A percentile compares a stretch with the other conserved stretches of the same genome.
Evolutionary conservation across 1,140 invertebrate species (phyloP).

Genomic region (Sitophilus oryzae): DNA sequence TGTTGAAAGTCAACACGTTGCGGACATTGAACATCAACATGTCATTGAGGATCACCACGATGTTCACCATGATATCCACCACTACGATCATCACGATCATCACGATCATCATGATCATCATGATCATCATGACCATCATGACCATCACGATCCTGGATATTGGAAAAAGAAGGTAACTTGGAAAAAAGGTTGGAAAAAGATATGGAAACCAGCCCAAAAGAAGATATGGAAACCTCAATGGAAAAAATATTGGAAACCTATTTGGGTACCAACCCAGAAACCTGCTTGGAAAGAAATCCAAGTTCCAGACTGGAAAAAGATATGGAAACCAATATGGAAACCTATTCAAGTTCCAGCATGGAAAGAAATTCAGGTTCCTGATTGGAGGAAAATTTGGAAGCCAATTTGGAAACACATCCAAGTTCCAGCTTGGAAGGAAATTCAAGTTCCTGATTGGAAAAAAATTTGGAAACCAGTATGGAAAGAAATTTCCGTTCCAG

Average conservation of each 20-base stretch:
- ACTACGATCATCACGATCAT: conserved; percentile 15
- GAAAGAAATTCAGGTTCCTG: conserved; percentile 52
- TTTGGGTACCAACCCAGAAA: conserved; percentile 56
- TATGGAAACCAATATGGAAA: conserved; percentile 57
- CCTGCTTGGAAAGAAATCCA: conserved; percentile 59
- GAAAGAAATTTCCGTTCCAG: conserved; percentile 54
- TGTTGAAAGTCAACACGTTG: conserved; percentile 21
- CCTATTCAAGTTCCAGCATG: conserved; percentile 56
- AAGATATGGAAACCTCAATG: conserved; percentile 56
- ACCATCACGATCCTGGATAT: conserved; percentile 52
- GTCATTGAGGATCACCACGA: conserved; percentile 7
- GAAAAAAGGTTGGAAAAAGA: conserved; percentile 58
- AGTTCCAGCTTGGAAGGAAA: conserved; percentile 59
- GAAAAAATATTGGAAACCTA: conserved; percentile 57
- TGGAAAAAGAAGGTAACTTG: conserved; percentile 59
- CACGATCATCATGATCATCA: conserved; percentile 37
- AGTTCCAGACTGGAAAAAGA: conserved; percentile 53
- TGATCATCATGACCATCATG: conserved; percentile 40
- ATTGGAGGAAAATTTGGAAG: conserved; percentile 58
- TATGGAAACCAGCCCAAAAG: conserved; percentile 55
- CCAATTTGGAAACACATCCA: conserved; percentile 60
- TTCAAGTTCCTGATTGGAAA: conserved; percentile 60
- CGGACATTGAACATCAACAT: conserved; percentile 19
- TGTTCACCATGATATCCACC: conserved; percentile 7
- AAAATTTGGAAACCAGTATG: conserved; percentile 57